Evolutionary conservation across 2,888 invertebrate species (phyloP).

Genomic region (Lucinisca nassula): DNA sequence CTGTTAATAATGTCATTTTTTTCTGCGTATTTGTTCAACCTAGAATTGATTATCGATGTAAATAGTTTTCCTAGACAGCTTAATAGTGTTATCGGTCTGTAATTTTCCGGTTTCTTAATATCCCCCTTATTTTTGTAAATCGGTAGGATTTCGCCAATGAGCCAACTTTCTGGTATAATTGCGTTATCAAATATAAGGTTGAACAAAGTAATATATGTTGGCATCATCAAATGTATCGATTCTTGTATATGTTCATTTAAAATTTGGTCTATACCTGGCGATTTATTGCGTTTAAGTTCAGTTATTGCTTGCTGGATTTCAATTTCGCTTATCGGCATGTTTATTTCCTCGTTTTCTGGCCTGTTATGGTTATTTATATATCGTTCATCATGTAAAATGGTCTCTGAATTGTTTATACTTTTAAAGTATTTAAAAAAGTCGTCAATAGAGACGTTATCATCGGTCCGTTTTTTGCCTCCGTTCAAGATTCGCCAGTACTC

Average conservation of each 20-base stretch:
- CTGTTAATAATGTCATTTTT: conserved; percentile 11
- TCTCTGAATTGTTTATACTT: background rate
- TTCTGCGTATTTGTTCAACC: background rate
- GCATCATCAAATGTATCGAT: conserved; percentile 14
- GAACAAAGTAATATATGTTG: conserved; percentile 9
- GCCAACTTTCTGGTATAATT: conserved; percentile 25
- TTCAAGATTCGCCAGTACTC: background rate
- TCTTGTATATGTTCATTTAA: conserved; percentile 36
- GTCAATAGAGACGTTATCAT: background rate
- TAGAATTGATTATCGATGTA: conserved; percentile 28
- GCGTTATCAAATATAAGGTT: conserved; percentile 18
- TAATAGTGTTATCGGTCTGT: conserved; percentile 23
- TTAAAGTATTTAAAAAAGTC: background rate
- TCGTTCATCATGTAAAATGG: background rate
- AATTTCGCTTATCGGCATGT: background rate
- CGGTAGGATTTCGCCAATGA: conserved; percentile 25
- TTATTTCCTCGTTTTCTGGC: conserved; percentile 5
- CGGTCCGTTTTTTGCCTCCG: background rate
- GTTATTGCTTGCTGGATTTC: conserved; percentile 13
- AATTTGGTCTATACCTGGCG: background rate
- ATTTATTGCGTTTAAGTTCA: conserved; percentile 16
- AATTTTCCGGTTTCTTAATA: conserved; percentile 21
- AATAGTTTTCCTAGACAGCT: conserved; percentile 44
- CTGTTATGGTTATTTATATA: background rate
- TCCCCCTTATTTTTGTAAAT: conserved; percentile 38